These are phyloP conservation scores for Agapornis canus DNA, from an alignment of 2,797 vertebrate genomes.

Conservation along the genomic window DNA sequence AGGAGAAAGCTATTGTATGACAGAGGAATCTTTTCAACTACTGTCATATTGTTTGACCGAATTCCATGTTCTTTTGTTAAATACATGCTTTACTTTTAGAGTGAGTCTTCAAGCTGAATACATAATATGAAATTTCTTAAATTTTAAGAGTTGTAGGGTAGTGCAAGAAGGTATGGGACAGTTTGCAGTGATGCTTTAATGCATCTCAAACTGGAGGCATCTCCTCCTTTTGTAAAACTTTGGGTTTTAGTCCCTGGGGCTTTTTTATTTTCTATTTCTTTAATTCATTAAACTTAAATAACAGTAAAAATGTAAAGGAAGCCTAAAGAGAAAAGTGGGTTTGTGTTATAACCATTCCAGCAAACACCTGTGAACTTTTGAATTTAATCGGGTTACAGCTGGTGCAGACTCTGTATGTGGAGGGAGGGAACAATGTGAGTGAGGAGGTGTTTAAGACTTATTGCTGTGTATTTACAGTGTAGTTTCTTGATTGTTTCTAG, in stretches of 20 bases:
- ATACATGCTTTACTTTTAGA: background rate
- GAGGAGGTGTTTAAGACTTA: background rate
- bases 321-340: background rate
- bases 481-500: background rate
- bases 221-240: background rate
- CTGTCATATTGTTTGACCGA: background rate
- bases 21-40: background rate
- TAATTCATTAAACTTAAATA: background rate
- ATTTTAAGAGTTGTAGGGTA: background rate
- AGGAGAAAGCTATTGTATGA: background rate
- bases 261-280: background rate
- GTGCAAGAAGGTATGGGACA: background rate
- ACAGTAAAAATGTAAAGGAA: background rate
- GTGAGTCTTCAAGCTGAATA: background rate
- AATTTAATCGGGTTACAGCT: slow-evolving; percentile 41
- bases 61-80: background rate
- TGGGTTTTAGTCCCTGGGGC: background rate
- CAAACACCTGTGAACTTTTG: slow-evolving; percentile 42
- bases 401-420: background rate
- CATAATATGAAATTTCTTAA: background rate
- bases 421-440: background rate
- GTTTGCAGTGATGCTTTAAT: background rate
- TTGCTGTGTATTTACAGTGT: background rate
- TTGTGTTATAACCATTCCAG: slow-evolving; percentile 23
- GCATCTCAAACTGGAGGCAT: background rate